phyloP scores from a whole-genome alignment of 1,140 invertebrate species.

The Cotesia typhae region DNA sequence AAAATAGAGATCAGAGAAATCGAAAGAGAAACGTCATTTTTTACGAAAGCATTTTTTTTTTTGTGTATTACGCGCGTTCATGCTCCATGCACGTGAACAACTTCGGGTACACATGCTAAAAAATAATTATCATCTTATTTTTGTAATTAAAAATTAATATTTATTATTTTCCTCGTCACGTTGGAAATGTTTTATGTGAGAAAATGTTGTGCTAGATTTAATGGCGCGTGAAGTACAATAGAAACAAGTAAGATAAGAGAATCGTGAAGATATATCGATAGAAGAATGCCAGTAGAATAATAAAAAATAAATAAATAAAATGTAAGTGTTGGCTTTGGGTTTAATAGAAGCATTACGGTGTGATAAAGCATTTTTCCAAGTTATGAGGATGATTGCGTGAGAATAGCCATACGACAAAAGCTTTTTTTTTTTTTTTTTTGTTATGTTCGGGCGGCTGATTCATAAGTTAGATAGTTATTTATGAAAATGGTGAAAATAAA shows the following conservation, averaged over 20 bases:
- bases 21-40: constrained; percentile 18
- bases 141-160: constrained; percentile 17
- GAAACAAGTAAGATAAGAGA: background rate
- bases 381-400: constrained; percentile 19
- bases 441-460: background rate
- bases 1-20: constrained; percentile 22
- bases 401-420: constrained; percentile 6
- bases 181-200: constrained; percentile 17
- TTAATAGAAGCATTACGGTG: background rate
- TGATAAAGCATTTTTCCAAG: constrained; percentile 1
- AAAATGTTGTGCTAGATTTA: constrained; percentile 28
- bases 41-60: constrained; percentile 5
- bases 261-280: constrained; percentile 3
- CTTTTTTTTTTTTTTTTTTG: no score
- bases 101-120: constrained; percentile 16
- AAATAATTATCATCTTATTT: constrained; percentile 11
- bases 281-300: background rate
- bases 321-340: background rate
- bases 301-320: background rate
- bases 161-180: constrained; percentile 3
- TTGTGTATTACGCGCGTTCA: constrained; percentile 17
- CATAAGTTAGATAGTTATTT: background rate
- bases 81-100: constrained; percentile 33
- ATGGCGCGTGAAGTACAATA: constrained; percentile 17
- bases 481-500: background rate